Conservation (phyloP, 2,888 invertebrate species). For the Arge pagana region DNA sequence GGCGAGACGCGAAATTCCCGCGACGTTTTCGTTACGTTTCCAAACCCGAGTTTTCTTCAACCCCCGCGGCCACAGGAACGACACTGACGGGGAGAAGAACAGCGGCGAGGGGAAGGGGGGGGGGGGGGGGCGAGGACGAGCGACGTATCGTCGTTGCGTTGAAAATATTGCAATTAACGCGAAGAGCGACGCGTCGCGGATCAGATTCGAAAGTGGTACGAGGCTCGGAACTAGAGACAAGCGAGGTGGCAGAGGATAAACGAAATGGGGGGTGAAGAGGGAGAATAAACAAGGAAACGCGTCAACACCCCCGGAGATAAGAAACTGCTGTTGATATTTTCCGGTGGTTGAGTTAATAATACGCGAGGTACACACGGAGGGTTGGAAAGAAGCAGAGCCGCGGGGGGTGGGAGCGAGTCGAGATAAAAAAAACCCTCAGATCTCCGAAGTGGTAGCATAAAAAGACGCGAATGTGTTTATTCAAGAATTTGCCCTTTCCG, state of each 20-base stretch:
- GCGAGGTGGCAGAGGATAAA: slow-evolving; percentile 18
- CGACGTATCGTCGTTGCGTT: slow-evolving; percentile 8
- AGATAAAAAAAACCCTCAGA: slow-evolving; percentile 27
- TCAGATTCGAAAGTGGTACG: background rate
- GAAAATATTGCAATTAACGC: no score
- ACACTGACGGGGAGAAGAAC: background rate
- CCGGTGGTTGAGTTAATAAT: slow-evolving; percentile 58
- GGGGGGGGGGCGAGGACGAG: slow-evolving; percentile 10
- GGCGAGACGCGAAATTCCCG: slow-evolving; percentile 4
- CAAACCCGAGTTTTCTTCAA: background rate
- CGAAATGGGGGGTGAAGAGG: slow-evolving; percentile 24
- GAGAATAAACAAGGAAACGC: slow-evolving; percentile 46
- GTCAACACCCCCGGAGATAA: slow-evolving; percentile 41
- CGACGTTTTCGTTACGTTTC: slow-evolving; percentile 1
- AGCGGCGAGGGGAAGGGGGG: slow-evolving; percentile 24
- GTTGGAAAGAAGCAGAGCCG: background rate
- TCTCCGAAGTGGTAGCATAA: slow-evolving; percentile 52
- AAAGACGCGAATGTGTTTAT: slow-evolving; percentile 57
- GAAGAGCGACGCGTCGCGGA: background rate
- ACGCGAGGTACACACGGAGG: slow-evolving; percentile 50
- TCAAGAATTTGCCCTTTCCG: slow-evolving; percentile 54
- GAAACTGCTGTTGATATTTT: slow-evolving; percentile 54
- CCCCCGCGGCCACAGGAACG: background rate
- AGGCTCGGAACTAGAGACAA: no score
- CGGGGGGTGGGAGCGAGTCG: background rate